A percentile compares a stretch with the other conserved stretches of the same genome.
Evolutionary conservation across 1,140 invertebrate species (phyloP).

Genomic region (Myzus persicae): DNA sequence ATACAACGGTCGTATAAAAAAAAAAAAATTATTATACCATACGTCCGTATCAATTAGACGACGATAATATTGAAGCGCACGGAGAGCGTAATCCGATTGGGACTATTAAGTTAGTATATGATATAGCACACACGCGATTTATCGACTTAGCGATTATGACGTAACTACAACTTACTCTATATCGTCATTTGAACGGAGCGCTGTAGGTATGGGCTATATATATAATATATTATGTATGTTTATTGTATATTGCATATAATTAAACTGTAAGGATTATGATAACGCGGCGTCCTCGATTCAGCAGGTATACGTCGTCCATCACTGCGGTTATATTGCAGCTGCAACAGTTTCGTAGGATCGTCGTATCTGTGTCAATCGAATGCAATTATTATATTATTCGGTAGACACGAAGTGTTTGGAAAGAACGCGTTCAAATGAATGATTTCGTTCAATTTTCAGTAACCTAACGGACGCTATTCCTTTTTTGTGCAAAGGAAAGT

Average conservation of each 20-base stretch:
- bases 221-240: too few species aligned
- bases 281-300: background rate
- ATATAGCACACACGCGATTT: background rate
- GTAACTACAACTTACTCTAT: background rate
- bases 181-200: background rate
- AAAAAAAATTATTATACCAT: background rate
- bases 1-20: background rate
- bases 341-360: too few species aligned
- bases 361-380: too few species aligned
- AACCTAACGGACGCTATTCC: too few species aligned
- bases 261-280: background rate
- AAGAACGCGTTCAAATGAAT: too few species aligned
- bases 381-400: too few species aligned
- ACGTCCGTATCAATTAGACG: background rate
- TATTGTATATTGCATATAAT: too few species aligned
- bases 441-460: too few species aligned
- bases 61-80: background rate
- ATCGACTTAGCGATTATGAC: background rate
- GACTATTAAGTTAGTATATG: background rate
- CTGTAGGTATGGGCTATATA: background rate
- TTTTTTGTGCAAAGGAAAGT: too few species aligned
- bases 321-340: background rate
- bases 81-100: conserved; percentile 4
- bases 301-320: background rate
- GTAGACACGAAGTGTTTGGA: too few species aligned